phyloP scores from a whole-genome alignment of 30 jellyfish, hydroid and myxozoan species.

The Turritopsis dohrnii region DNA sequence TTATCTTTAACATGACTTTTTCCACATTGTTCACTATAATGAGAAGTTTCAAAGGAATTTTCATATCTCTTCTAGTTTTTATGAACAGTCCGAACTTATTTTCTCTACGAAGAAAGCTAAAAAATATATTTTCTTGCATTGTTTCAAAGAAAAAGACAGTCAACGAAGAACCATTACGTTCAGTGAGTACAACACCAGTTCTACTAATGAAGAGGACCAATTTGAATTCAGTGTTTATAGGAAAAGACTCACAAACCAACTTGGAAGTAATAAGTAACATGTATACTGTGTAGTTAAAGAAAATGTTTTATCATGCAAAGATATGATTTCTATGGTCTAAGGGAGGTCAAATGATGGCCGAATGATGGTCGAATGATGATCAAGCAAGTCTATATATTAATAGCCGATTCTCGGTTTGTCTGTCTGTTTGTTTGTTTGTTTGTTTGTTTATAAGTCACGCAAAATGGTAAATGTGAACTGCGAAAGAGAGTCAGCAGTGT shows the following conservation, averaged over 20 bases:
- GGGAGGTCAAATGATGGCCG: not conserved
- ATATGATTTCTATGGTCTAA: not conserved
- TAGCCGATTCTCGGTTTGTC: too few relatives aligned
- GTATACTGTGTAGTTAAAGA: not conserved
- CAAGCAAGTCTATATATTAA: too few relatives aligned
- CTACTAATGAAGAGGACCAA: not conserved
- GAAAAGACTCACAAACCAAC: not conserved
- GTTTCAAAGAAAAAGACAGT: not conserved
- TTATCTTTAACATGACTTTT: not conserved
- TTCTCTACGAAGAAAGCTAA: not conserved
- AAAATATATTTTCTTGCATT: not conserved
- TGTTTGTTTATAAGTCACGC: too few relatives aligned
- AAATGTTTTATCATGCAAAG: not conserved
- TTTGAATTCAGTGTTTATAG: not conserved
- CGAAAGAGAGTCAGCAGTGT: too few relatives aligned
- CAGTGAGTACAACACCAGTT: not conserved
- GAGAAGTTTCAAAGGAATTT: not conserved
- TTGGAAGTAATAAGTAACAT: not conserved
- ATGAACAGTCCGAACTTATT: not conserved
- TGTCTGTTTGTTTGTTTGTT: too few relatives aligned
- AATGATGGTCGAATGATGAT: too few relatives aligned
- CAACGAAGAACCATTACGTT: not conserved
- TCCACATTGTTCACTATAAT: not conserved
- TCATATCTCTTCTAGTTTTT: not conserved
- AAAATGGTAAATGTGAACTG: too few relatives aligned